phyloP scores from a whole-genome alignment of 2,113 vertebrate species.

The Thalassarche chlororhynchos region DNA sequence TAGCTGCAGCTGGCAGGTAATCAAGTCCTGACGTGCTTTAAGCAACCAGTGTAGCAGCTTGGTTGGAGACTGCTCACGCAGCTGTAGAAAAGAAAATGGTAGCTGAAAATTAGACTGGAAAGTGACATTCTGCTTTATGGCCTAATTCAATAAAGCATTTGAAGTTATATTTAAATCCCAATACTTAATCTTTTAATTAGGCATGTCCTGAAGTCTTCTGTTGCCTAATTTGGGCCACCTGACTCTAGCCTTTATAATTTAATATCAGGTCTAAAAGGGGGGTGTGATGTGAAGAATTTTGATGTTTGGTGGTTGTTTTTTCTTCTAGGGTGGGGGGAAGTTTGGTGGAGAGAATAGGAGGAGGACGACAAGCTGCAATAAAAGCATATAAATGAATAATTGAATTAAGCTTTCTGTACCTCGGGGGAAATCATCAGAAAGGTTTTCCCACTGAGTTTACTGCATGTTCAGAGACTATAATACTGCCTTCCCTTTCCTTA shows the following conservation, averaged over 20 bases:
- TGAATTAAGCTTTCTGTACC: background rate
- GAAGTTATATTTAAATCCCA: background rate
- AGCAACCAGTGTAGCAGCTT: background rate
- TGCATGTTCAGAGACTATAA: background rate
- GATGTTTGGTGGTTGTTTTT: background rate
- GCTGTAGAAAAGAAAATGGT: background rate
- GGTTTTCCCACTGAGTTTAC: background rate
- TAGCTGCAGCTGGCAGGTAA: background rate
- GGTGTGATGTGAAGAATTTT: background rate
- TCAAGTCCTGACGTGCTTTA: background rate
- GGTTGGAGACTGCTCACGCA: background rate
- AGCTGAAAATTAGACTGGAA: background rate
- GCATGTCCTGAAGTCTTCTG: background rate
- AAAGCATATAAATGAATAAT: slow-evolving; percentile 1
- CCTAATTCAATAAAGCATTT: background rate
- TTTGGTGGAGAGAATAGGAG: background rate
- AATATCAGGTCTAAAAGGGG: background rate
- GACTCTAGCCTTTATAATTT: background rate
- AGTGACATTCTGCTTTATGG: background rate
- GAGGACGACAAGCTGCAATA: background rate
- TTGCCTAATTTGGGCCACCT: background rate
- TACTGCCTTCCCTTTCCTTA: background rate
- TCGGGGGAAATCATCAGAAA: background rate
- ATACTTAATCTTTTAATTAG: background rate
- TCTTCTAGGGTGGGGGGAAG: background rate